Evolutionary conservation across 2,888 invertebrate genomes (phyloP).

Genomic region (Macrosoma leucophasiata): DNA sequence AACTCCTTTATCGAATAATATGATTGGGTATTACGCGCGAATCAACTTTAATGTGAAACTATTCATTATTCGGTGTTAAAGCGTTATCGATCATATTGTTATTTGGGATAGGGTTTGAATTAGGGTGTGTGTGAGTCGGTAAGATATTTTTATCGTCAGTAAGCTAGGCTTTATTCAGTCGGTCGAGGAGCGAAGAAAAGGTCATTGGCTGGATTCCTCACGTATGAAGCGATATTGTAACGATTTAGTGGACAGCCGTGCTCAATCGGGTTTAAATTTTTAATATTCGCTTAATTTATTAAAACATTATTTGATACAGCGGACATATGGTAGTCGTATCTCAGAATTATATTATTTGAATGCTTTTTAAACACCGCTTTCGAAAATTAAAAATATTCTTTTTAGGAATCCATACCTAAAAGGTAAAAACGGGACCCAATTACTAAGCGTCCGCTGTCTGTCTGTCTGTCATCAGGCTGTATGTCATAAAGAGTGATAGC

Average conservation of each 20-base stretch:
- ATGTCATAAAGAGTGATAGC: too few relatives aligned
- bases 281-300: constrained; percentile 26
- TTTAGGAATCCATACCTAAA: too few relatives aligned
- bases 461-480: too few relatives aligned
- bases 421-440: too few relatives aligned
- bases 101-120: constrained; percentile 22
- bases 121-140: constrained; percentile 12
- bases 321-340: constrained; percentile 3
- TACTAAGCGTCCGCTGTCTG: too few relatives aligned
- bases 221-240: constrained; percentile 33
- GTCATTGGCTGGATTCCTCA: constrained; percentile 34
- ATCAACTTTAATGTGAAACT: constrained; percentile 37
- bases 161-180: constrained; percentile 30
- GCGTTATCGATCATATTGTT: constrained; percentile 17
- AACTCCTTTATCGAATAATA: constrained; percentile 30
- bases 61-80: constrained; percentile 28
- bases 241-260: constrained; percentile 39
- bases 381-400: constrained; percentile 7
- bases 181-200: constrained; percentile 26
- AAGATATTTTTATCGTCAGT: constrained; percentile 30
- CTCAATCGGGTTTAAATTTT: constrained; percentile 30
- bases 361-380: constrained; percentile 9
- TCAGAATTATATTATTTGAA: constrained; percentile 4
- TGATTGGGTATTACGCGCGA: constrained; percentile 37
- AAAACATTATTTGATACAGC: constrained; percentile 17